Evolutionary conservation across 1,140 invertebrate species (phyloP).

Genomic region (Eubasilissa regina): DNA sequence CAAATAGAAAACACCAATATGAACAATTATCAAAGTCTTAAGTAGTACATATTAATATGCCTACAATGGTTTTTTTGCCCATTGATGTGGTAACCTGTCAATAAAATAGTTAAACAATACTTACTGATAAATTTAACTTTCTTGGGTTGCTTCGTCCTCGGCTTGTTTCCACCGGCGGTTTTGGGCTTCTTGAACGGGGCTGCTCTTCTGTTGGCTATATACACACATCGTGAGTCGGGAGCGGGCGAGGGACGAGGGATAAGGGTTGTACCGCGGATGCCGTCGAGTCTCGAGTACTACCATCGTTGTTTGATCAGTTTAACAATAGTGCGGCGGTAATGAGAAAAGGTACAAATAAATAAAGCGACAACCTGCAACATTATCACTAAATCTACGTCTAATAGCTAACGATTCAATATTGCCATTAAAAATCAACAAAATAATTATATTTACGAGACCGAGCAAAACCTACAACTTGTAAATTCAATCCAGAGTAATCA

Average conservation of each 20-base stretch:
- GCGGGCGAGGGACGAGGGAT: neutral
- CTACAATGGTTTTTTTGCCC: no score
- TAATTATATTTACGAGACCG: no score
- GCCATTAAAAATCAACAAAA: no score
- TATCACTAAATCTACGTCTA: no score
- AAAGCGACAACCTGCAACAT: neutral
- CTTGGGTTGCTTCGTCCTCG: constrained; percentile 85
- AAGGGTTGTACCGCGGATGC: neutral
- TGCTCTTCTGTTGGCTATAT: constrained; percentile 73
- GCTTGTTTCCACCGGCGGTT: constrained; percentile 77
- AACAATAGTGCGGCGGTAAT: neutral
- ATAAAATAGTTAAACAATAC: constrained; percentile 67
- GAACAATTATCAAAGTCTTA: no score
- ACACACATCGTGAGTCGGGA: constrained; percentile 51
- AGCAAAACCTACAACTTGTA: no score
- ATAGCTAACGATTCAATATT: no score
- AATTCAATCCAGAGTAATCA: no score
- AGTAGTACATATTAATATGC: no score
- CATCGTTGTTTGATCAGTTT: neutral
- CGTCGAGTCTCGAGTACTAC: neutral
- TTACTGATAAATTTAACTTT: constrained; percentile 92
- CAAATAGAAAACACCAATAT: no score
- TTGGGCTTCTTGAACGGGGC: constrained; percentile 84
- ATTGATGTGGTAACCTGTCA: no score
- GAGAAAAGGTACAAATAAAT: neutral